Percentiles rank a stretch among this genome's conserved stretches.
Conservation (phyloP, 1,140 invertebrate genomes). For the Condylostylus longicornis region DNA sequence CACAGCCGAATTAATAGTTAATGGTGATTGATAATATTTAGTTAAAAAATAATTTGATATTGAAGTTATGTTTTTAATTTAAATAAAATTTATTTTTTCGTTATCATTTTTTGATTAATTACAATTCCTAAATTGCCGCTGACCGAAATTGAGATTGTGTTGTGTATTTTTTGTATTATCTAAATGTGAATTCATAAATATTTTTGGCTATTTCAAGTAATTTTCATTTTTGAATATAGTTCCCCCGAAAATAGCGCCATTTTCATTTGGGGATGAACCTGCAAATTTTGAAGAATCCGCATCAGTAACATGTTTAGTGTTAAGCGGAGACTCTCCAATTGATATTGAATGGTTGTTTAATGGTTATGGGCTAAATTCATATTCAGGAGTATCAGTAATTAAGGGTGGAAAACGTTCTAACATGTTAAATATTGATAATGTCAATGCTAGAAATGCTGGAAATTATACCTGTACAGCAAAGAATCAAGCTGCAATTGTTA, state of each 20-base stretch:
- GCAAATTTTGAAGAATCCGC: constrained; percentile 47
- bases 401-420: constrained; percentile 33
- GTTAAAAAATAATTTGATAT: constrained; percentile 3
- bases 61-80: constrained; percentile 13
- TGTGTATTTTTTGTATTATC: too few species aligned
- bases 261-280: constrained; percentile 43
- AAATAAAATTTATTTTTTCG: constrained; percentile 5
- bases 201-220: background rate
- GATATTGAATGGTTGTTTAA: constrained; percentile 39
- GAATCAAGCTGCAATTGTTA: constrained; percentile 34
- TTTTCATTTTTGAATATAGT: constrained; percentile 5
- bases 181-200: too few species aligned
- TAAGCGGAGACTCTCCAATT: constrained; percentile 48
- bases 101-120: constrained; percentile 3
- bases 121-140: too few species aligned
- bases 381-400: constrained; percentile 12
- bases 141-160: too few species aligned
- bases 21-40: too few species aligned
- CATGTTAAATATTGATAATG: constrained; percentile 42
- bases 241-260: constrained; percentile 44
- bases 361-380: constrained; percentile 32
- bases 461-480: constrained; percentile 45
- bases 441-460: constrained; percentile 34
- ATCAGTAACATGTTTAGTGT: constrained; percentile 47
- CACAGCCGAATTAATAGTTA: constrained; percentile 4